These are phyloP conservation scores for Aradophagus sp. DNA, from an alignment of 1,140 invertebrate species.

Conservation along the genomic window DNA sequence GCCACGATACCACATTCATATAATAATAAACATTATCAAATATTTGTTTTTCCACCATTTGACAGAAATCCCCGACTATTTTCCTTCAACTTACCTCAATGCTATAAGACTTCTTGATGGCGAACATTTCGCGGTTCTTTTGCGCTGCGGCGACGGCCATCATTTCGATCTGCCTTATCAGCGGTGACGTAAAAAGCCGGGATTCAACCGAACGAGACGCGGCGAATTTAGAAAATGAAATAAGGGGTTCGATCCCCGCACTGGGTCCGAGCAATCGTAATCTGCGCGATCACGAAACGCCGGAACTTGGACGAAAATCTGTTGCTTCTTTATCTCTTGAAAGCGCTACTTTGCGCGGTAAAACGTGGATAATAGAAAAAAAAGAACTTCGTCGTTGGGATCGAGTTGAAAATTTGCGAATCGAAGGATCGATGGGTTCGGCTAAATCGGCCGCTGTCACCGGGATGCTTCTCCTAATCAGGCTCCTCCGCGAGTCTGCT, in stretches of 20 bases:
- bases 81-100: conserved; percentile 87
- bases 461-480: conserved; percentile 50
- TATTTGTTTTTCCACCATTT: too few species aligned
- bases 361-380: too few species aligned
- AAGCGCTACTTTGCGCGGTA: too few species aligned
- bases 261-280: conserved; percentile 11
- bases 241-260: too few species aligned
- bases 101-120: conserved; percentile 97
- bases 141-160: conserved; percentile 91
- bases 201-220: not conserved
- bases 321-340: too few species aligned
- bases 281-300: conserved; percentile 39
- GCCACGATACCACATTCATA: too few species aligned
- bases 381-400: too few species aligned
- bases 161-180: conserved; percentile 63
- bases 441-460: not conserved
- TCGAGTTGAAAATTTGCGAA: too few species aligned
- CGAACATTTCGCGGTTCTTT: conserved; percentile 94
- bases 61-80: too few species aligned
- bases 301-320: conserved; percentile 4
- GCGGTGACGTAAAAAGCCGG: not conserved
- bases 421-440: too few species aligned
- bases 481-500: conserved; percentile 65
- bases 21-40: too few species aligned
- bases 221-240: too few species aligned